Conservation (phyloP, 2,113 vertebrate genomes). For the Macrotus californicus region DNA sequence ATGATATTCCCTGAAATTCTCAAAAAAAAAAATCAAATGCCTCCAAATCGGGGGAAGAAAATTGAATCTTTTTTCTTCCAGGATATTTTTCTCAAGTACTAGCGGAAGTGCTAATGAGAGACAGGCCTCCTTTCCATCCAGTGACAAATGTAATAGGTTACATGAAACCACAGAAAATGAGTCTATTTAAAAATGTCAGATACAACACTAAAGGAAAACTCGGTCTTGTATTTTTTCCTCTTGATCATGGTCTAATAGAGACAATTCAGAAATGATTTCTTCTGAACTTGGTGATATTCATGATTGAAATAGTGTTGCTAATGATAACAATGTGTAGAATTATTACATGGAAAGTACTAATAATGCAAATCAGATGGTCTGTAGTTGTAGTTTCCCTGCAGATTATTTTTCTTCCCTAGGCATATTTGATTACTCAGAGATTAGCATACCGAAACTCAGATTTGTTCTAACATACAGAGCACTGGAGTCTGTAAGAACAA, state of each 20-base stretch:
- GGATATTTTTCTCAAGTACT: constrained; percentile 68
- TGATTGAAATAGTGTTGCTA: constrained; percentile 71
- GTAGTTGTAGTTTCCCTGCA: not conserved
- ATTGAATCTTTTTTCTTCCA: constrained; percentile 44
- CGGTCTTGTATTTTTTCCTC: constrained; percentile 65
- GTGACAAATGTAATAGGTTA: constrained; percentile 69
- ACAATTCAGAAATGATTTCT: constrained; percentile 70
- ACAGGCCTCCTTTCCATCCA: constrained; percentile 68
- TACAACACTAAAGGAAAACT: constrained; percentile 61
- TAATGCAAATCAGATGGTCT: constrained; percentile 67
- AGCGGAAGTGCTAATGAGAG: constrained; percentile 73
- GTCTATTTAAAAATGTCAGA: constrained; percentile 73
- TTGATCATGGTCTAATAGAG: constrained; percentile 69
- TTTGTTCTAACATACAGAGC: constrained; percentile 37
- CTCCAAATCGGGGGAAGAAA: constrained; percentile 19
- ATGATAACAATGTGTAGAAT: constrained; percentile 73
- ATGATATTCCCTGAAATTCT: constrained; percentile 53
- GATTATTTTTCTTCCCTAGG: constrained; percentile 35
- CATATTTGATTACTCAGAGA: constrained; percentile 51
- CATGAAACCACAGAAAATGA: constrained; percentile 73
- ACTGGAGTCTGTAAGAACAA: constrained; percentile 21
- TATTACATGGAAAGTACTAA: constrained; percentile 67
- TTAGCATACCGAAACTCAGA: constrained; percentile 54
- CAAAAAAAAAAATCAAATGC: constrained; percentile 54
- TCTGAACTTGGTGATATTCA: constrained; percentile 70